These are phyloP conservation scores for Villa cingulata DNA, from an alignment of 2,888 invertebrate species.

Conservation along the genomic window DNA sequence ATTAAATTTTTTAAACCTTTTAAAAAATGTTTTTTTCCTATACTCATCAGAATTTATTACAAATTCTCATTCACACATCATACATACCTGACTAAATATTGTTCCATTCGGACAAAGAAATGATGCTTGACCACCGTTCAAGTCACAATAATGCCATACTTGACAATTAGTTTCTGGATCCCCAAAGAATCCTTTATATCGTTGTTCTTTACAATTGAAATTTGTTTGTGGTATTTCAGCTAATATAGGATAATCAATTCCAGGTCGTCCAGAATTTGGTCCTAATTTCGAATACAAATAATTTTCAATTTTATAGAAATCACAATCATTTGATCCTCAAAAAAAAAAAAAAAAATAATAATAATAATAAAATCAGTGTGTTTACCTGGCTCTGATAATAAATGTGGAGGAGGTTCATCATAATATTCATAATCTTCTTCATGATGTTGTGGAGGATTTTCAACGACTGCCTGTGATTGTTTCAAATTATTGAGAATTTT, in stretches of 20 bases:
- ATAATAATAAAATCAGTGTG: neutral
- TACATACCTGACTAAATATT: slow-evolving; percentile 74
- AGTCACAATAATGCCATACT: slow-evolving; percentile 86
- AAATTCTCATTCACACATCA: no score
- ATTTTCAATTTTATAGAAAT: no score
- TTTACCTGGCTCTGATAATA: neutral
- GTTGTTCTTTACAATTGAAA: slow-evolving; percentile 69
- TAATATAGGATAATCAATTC: slow-evolving; percentile 68
- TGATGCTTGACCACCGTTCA: slow-evolving; percentile 80
- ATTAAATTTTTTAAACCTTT: no score
- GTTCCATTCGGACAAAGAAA: slow-evolving; percentile 84
- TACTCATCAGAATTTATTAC: no score
- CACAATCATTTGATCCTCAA: no score
- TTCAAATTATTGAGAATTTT: slow-evolving; percentile 60
- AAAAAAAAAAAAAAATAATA: neutral
- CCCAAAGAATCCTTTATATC: slow-evolving; percentile 83
- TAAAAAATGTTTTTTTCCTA: no score
- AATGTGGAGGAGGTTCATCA: slow-evolving; percentile 7
- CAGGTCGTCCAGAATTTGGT: slow-evolving; percentile 41
- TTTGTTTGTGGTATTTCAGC: slow-evolving; percentile 59
- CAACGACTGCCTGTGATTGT: slow-evolving; percentile 29
- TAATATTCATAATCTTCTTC: slow-evolving; percentile 28
- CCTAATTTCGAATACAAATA: no score
- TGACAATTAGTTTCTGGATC: slow-evolving; percentile 79
- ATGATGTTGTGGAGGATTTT: slow-evolving; percentile 30